Conservation (phyloP, 2,113 vertebrate species). For the Sinocyclocheilus anshuiensis region DNA sequence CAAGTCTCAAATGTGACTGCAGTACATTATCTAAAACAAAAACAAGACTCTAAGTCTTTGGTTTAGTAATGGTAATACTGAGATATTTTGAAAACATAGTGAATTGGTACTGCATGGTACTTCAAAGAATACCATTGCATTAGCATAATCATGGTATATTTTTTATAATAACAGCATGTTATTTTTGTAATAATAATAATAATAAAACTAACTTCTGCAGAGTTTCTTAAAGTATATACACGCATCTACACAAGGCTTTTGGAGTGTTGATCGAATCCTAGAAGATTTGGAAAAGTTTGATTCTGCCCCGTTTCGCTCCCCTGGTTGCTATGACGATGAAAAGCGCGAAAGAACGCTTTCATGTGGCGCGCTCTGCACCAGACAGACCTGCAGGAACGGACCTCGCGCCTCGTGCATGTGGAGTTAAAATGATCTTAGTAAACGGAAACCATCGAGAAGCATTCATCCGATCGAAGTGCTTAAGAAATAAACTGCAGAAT, state of each 20-base stretch:
- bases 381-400: neutral
- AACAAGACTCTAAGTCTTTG: neutral
- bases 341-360: conserved; percentile 80
- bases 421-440: conserved; percentile 38
- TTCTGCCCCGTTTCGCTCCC: conserved; percentile 71
- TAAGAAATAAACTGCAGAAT: neutral
- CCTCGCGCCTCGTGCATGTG: conserved; percentile 7
- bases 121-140: neutral
- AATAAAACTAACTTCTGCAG: neutral
- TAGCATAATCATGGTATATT: neutral
- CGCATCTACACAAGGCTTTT: neutral
- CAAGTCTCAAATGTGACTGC: neutral
- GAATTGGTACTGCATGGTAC: neutral
- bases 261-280: neutral
- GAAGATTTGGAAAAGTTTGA: conserved; percentile 9
- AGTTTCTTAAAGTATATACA: neutral
- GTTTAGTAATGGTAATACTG: neutral
- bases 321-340: conserved; percentile 79
- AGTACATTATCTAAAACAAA: neutral
- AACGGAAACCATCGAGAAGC: neutral
- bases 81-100: neutral
- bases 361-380: conserved; percentile 74
- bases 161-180: neutral
- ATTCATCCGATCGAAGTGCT: neutral
- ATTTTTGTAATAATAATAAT: neutral